A percentile compares a stretch with the other conserved stretches of the same genome.
These are phyloP conservation scores for Melinaea marsaeus DNA, from an alignment of 2,888 invertebrate genomes.

Conservation along the genomic window DNA sequence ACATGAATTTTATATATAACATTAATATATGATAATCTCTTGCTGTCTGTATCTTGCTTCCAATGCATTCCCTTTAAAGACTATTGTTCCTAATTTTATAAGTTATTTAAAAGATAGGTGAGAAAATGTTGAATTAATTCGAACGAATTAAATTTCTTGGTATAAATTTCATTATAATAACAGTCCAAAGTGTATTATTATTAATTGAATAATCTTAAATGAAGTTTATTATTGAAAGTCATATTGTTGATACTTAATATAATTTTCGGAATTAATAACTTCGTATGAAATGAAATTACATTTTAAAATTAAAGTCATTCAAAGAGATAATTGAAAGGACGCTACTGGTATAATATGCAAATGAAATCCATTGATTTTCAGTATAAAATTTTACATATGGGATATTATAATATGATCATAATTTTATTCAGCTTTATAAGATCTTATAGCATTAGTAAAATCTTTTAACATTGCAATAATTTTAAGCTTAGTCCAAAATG, in stretches of 20 bases:
- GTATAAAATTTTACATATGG: conserved; percentile 1
- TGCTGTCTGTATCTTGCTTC: no score
- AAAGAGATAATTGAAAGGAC: conserved; percentile 2
- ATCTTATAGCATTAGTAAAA: background rate
- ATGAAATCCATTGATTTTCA: conserved; percentile 5
- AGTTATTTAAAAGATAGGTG: no score
- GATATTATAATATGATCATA: background rate
- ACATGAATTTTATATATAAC: no score
- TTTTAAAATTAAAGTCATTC: background rate
- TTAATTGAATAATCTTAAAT: background rate
- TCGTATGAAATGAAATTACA: background rate
- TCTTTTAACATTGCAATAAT: no score
- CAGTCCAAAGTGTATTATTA: no score
- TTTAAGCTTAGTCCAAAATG: no score
- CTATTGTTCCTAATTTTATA: no score
- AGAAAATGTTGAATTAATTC: no score
- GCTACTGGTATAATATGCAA: conserved; percentile 4
- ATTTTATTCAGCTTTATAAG: background rate
- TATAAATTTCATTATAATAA: no score
- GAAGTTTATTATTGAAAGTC: background rate
- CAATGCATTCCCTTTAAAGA: no score
- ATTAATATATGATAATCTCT: no score
- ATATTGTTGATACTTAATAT: background rate
- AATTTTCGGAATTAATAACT: background rate
- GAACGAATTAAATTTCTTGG: no score